These are phyloP conservation scores for Galerucella pusilla DNA, from an alignment of 2,888 invertebrate species.

Conservation along the genomic window DNA sequence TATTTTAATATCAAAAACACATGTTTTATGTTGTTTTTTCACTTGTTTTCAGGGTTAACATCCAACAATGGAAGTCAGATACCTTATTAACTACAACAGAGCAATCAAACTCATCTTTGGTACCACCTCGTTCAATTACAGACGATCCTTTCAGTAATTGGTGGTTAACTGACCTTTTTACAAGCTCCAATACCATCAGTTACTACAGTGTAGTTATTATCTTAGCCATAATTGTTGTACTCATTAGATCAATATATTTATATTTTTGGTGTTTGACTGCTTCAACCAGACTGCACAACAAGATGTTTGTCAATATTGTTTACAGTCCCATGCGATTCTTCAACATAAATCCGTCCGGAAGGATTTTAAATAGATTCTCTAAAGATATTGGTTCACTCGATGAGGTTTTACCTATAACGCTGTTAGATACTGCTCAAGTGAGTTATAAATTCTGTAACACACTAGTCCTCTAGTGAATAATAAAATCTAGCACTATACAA, in stretches of 20 bases:
- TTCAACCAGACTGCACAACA: slow-evolving; percentile 68
- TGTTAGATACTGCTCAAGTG: slow-evolving; percentile 64
- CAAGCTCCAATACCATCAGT: slow-evolving; percentile 54
- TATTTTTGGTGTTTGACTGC: slow-evolving; percentile 67
- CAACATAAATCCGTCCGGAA: slow-evolving; percentile 72
- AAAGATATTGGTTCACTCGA: slow-evolving; percentile 73
- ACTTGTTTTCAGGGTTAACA: slow-evolving; percentile 45
- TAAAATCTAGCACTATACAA: too few species aligned
- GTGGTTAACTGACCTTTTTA: slow-evolving; percentile 18
- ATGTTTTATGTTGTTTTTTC: too few species aligned
- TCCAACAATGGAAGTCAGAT: slow-evolving; percentile 63
- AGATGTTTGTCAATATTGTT: slow-evolving; percentile 66
- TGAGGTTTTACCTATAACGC: slow-evolving; percentile 64
- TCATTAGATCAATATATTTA: slow-evolving; percentile 64
- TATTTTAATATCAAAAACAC: too few species aligned
- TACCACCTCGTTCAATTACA: neutral
- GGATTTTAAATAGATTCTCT: slow-evolving; percentile 75
- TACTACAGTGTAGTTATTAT: slow-evolving; percentile 60
- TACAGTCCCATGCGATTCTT: slow-evolving; percentile 74
- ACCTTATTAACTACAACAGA: too few species aligned
- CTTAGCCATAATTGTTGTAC: slow-evolving; percentile 55
- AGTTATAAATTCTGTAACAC: neutral
- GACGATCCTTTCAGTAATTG: neutral
- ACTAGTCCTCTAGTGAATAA: too few species aligned
- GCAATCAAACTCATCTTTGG: too few species aligned